Conservation (phyloP, 2,797 vertebrate genomes). For the Phylloscopus collybita region DNA sequence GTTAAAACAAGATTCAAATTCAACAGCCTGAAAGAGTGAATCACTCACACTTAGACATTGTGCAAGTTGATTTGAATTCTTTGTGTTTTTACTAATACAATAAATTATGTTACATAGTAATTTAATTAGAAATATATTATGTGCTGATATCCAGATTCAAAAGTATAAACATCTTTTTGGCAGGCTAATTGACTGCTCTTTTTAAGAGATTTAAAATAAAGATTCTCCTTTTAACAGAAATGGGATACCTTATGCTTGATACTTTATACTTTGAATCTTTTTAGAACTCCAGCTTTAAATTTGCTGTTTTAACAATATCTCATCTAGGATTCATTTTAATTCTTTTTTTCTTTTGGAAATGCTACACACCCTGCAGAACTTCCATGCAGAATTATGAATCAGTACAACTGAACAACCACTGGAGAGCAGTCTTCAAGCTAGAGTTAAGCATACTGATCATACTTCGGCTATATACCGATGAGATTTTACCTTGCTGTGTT, state of each 20-base stretch:
- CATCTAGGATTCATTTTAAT: background rate
- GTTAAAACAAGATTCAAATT: background rate
- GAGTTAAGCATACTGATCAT: background rate
- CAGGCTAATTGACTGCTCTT: background rate
- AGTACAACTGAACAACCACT: slow-evolving; percentile 4
- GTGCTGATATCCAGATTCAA: background rate
- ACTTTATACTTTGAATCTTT: background rate
- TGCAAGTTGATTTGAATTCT: background rate
- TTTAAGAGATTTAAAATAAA: background rate
- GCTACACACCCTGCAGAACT: background rate
- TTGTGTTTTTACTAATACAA: background rate
- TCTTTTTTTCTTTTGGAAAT: background rate
- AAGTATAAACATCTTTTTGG: background rate
- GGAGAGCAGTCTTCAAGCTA: slow-evolving; percentile 27
- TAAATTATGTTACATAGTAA: background rate
- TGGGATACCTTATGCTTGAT: background rate
- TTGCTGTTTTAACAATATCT: background rate
- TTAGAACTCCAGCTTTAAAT: background rate
- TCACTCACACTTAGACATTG: background rate
- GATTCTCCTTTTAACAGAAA: background rate
- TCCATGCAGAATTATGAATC: background rate
- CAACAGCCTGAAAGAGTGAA: background rate
- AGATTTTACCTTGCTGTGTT: background rate
- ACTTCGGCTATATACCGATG: background rate
- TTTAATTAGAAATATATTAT: background rate